Evolutionary conservation across 23 tunicate genomes (phyloP).

Genomic region (Ascidia mentula): DNA sequence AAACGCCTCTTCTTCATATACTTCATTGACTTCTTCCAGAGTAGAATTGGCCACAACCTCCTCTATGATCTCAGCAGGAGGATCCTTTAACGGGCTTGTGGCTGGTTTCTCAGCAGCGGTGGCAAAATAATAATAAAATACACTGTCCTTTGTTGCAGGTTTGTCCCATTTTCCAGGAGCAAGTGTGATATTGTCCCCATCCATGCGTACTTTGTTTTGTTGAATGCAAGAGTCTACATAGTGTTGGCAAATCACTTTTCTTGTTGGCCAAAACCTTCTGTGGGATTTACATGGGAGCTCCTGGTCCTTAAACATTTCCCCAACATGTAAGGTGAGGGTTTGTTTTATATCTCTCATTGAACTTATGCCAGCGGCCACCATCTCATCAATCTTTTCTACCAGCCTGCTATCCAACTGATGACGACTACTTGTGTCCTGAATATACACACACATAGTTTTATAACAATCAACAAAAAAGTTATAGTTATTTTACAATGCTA

Average conservation of each 20-base stretch:
- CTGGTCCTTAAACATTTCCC: neutral
- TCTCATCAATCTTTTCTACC: neutral
- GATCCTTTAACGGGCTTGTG: neutral
- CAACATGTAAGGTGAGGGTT: neutral
- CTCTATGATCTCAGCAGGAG: neutral
- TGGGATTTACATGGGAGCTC: conserved; percentile 1
- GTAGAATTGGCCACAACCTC: neutral
- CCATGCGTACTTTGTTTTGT: neutral
- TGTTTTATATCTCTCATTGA: neutral
- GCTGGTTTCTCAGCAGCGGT: neutral
- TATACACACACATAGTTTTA: too few relatives aligned
- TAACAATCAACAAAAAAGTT: too few relatives aligned
- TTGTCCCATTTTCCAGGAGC: neutral
- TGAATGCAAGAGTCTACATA: neutral
- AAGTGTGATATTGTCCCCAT: neutral
- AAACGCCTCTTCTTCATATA: neutral
- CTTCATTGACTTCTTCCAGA: neutral
- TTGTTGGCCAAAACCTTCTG: neutral
- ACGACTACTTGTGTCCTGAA: too few relatives aligned
- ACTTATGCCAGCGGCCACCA: neutral
- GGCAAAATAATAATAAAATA: neutral
- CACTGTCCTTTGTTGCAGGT: neutral
- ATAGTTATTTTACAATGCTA: too few relatives aligned
- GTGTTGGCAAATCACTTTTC: neutral
- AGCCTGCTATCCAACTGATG: neutral